A percentile compares a stretch with the other conserved stretches of the same genome.
Evolutionary conservation across 1,140 invertebrate genomes (phyloP).

Genomic region (Hyposmocoma kahamanoa): DNA sequence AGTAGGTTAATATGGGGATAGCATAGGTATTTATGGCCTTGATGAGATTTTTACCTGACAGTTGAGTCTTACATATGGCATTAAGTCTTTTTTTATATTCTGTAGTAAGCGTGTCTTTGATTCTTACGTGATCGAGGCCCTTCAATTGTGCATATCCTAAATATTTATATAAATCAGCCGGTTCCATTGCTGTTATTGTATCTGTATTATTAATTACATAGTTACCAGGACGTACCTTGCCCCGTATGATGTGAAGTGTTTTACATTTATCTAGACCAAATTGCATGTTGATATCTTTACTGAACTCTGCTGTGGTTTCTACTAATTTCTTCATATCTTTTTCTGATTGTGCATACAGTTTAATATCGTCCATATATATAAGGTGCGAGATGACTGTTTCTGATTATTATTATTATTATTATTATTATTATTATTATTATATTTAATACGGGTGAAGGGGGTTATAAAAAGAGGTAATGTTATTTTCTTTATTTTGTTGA

Average conservation of each 20-base stretch:
- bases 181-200: constrained; percentile 8
- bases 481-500: too few species aligned
- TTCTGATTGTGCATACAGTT: constrained; percentile 8
- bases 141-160: constrained; percentile 17
- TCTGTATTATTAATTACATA: background rate
- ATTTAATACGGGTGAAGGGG: too few species aligned
- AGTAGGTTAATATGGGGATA: constrained; percentile 22
- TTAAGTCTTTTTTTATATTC: too few species aligned
- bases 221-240: constrained; percentile 1
- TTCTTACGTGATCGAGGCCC: constrained; percentile 4
- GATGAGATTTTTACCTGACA: too few species aligned
- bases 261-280: constrained; percentile 22
- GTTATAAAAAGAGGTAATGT: too few species aligned
- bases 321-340: constrained; percentile 2
- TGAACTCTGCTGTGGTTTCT: constrained; percentile 8
- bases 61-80: too few species aligned
- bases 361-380: constrained; percentile 18
- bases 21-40: too few species aligned
- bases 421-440: too few species aligned
- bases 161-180: constrained; percentile 20
- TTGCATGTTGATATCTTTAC: constrained; percentile 15
- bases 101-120: too few species aligned
- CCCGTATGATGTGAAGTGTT: constrained; percentile 11
- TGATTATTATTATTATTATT: too few species aligned
- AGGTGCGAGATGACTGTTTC: constrained; percentile 9